phyloP scores from a whole-genome alignment of 2,888 invertebrate genomes.

The Drosophila kokeensis region DNA sequence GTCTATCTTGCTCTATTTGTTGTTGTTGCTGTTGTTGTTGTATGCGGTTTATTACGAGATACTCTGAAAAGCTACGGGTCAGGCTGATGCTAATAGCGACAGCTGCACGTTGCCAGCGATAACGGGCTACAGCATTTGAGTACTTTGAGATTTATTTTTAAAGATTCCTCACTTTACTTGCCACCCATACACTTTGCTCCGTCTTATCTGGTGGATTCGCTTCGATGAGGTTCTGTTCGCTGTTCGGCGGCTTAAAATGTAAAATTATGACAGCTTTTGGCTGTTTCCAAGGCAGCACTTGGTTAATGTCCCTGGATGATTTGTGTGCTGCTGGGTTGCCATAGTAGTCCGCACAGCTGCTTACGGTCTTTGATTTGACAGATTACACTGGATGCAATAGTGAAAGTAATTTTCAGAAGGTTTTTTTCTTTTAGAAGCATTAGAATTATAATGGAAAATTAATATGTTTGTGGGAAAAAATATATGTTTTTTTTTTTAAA shows the following conservation, averaged over 20 bases:
- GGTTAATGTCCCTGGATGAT: slow-evolving; percentile 21
- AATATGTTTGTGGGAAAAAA: too few relatives aligned
- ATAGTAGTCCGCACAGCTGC: slow-evolving; percentile 4
- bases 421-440: neutral
- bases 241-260: slow-evolving; percentile 64
- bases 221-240: slow-evolving; percentile 16
- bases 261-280: slow-evolving; percentile 74
- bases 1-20: neutral
- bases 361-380: slow-evolving; percentile 19
- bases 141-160: slow-evolving; percentile 71
- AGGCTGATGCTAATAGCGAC: slow-evolving; percentile 73
- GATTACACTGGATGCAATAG: slow-evolving; percentile 5
- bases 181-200: slow-evolving; percentile 6
- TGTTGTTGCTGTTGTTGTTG: neutral
- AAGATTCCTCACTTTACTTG: slow-evolving; percentile 52
- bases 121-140: slow-evolving; percentile 71
- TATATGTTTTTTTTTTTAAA: neutral
- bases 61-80: slow-evolving; percentile 33
- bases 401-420: neutral
- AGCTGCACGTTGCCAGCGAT: slow-evolving; percentile 76
- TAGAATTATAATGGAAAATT: neutral
- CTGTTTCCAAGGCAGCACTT: slow-evolving; percentile 44
- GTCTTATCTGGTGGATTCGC: slow-evolving; percentile 36
- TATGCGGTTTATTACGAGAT: slow-evolving; percentile 43
- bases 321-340: neutral